phyloP scores from a whole-genome alignment of 53 echinoderm and acorn worm species.

The Mesocentrotus franciscanus region DNA sequence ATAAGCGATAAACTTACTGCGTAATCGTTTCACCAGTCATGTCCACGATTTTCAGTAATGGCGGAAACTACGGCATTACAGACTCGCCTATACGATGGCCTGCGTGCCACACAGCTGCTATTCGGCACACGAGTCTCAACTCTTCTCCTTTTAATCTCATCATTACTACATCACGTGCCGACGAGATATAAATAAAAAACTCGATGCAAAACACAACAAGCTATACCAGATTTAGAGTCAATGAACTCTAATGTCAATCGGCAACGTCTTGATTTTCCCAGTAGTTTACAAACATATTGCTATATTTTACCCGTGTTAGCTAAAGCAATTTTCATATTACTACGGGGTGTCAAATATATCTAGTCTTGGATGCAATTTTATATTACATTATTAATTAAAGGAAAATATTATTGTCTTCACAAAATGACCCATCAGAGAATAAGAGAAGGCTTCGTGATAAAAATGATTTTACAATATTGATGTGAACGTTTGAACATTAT shows the following conservation, averaged over 20 bases:
- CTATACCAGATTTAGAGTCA: background rate
- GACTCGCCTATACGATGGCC: background rate
- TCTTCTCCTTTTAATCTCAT: conserved; percentile 18
- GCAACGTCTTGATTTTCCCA: background rate
- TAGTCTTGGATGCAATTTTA: background rate
- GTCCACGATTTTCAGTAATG: conserved; percentile 20
- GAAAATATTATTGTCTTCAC: no score
- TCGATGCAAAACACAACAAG: conserved; percentile 26
- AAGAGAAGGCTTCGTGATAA: no score
- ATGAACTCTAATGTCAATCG: conserved; percentile 7
- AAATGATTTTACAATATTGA: no score
- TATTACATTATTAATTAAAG: no score
- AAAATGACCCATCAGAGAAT: background rate
- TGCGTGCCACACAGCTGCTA: background rate
- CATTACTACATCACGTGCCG: background rate
- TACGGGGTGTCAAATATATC: background rate
- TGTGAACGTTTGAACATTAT: no score
- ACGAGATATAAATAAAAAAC: background rate
- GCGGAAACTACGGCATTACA: conserved; percentile 13
- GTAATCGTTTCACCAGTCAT: conserved; percentile 19
- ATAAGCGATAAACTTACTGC: background rate
- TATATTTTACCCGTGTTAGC: background rate
- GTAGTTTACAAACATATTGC: background rate
- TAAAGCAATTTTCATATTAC: background rate
- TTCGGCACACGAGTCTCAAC: background rate